phyloP scores from a whole-genome alignment of 2,113 vertebrate genomes.

The Rhea americana region DNA sequence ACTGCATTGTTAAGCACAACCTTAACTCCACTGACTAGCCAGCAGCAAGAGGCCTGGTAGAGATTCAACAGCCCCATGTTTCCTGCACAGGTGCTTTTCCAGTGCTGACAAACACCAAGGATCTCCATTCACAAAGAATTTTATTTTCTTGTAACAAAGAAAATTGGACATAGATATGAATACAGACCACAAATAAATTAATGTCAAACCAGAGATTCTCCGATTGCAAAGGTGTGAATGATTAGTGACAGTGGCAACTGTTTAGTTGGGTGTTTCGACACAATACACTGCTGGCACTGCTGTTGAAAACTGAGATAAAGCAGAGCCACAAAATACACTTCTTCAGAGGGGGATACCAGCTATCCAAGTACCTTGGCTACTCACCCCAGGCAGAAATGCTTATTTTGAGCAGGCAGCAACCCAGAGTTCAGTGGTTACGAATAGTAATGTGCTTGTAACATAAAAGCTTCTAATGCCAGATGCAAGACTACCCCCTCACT shows the following conservation, averaged over 20 bases:
- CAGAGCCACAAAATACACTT: neutral
- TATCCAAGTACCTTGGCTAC: neutral
- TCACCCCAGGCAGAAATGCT: neutral
- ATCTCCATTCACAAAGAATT: constrained; percentile 12
- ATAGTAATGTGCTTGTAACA: neutral
- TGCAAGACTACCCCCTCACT: neutral
- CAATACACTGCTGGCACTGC: neutral
- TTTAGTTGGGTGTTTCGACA: neutral
- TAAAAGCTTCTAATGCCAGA: neutral
- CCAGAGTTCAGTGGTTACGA: neutral
- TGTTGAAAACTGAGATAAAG: constrained; percentile 13
- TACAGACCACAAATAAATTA: constrained; percentile 74
- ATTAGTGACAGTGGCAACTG: neutral
- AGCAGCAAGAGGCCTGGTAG: neutral
- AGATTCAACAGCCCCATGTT: neutral
- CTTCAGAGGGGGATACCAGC: neutral
- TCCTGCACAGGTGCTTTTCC: neutral
- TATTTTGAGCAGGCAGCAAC: constrained; percentile 1
- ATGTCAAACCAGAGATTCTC: constrained; percentile 19
- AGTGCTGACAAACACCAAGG: neutral
- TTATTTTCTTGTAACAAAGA: constrained; percentile 64
- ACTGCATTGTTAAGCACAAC: neutral
- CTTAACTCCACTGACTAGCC: neutral
- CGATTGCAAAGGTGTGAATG: constrained; percentile 45
- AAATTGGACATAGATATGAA: constrained; percentile 29